Percentiles rank a stretch among this genome's conserved stretches.
These are phyloP conservation scores for Epinephelus lanceolatus DNA, from an alignment of 2,113 vertebrate species.

Conservation along the genomic window DNA sequence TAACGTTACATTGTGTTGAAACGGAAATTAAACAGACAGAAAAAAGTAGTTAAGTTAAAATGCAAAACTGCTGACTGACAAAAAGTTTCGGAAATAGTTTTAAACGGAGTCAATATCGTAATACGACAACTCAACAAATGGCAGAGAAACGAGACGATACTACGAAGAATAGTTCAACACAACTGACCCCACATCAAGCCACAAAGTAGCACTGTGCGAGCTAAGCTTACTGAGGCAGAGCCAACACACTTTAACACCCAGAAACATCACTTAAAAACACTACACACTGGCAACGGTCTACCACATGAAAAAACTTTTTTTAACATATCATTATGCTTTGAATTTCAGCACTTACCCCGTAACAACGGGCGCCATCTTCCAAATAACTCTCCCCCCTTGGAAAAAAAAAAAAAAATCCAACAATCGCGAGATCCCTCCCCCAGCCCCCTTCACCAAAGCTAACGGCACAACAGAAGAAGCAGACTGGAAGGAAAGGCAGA, in stretches of 20 bases:
- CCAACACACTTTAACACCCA: too few relatives aligned
- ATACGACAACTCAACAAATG: slow-evolving; percentile 18
- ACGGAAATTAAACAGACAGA: not conserved
- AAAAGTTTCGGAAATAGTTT: slow-evolving; percentile 5
- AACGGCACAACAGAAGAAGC: slow-evolving; percentile 52
- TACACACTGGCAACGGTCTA: not conserved
- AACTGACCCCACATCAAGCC: slow-evolving; percentile 54
- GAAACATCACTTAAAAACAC: not conserved
- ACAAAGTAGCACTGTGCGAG: slow-evolving; percentile 13
- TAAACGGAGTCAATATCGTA: not conserved
- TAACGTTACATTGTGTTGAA: not conserved
- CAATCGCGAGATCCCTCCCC: slow-evolving; percentile 83
- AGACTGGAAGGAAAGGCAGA: slow-evolving; percentile 48
- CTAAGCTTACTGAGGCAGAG: not conserved
- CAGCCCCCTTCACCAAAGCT: slow-evolving; percentile 28
- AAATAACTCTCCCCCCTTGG: slow-evolving; percentile 87
- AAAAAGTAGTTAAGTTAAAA: not conserved
- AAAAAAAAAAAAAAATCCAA: slow-evolving; percentile 80
- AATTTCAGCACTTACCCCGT: slow-evolving; percentile 93
- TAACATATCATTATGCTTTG: slow-evolving; percentile 47
- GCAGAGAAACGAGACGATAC: slow-evolving; percentile 24
- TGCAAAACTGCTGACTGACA: not conserved
- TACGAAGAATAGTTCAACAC: slow-evolving; percentile 53
- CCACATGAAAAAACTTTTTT: slow-evolving; percentile 8
- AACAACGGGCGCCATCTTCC: slow-evolving; percentile 99